phyloP scores from a whole-genome alignment of 2,113 vertebrate genomes.

The Halcyon senegalensis region DNA sequence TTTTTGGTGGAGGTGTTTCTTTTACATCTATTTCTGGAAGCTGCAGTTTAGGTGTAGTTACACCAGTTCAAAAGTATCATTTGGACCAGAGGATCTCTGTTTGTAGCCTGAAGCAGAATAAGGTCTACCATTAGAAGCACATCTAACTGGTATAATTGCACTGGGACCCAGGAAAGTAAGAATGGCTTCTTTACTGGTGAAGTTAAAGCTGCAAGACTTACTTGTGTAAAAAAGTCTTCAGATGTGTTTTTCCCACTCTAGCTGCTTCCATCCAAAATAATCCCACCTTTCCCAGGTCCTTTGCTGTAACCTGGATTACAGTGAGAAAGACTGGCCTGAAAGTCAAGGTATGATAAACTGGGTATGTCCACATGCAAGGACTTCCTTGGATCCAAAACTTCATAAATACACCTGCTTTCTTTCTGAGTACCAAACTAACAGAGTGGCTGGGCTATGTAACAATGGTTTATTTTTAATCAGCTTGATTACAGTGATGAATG shows the following conservation, averaged over 20 bases:
- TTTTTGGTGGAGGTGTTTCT: not conserved
- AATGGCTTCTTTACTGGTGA: not conserved
- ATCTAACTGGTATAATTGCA: not conserved
- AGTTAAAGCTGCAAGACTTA: not conserved
- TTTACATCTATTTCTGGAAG: not conserved
- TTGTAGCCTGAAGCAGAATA: not conserved
- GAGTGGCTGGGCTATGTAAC: not conserved
- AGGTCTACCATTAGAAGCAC: not conserved
- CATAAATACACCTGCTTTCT: not conserved
- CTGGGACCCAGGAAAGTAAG: not conserved
- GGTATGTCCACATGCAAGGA: not conserved
- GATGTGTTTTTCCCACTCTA: not conserved
- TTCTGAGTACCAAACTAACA: not conserved
- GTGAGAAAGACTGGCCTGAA: not conserved
- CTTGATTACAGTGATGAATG: rapidly evolving
- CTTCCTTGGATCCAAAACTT: not conserved
- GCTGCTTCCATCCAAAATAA: not conserved
- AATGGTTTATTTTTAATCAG: not conserved
- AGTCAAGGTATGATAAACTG: not conserved
- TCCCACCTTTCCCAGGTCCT: not conserved
- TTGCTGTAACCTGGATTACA: not conserved
- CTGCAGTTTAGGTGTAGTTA: not conserved
- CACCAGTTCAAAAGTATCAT: not conserved
- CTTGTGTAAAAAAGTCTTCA: not conserved
- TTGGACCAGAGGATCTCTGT: not conserved